Evolutionary conservation across 2,888 invertebrate species (phyloP).

Genomic region (Pterostichus niger): DNA sequence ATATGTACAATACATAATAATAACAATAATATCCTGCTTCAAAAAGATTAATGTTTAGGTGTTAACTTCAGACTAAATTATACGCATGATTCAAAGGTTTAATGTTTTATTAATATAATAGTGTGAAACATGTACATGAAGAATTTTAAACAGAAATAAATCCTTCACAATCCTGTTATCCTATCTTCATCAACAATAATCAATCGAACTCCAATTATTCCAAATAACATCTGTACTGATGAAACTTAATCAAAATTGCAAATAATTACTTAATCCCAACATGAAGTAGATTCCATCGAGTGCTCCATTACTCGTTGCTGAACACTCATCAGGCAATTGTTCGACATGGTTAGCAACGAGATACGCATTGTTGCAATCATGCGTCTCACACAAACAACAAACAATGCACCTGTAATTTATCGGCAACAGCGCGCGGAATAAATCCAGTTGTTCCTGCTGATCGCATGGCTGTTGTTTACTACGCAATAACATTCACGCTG

Average conservation of each 20-base stretch:
- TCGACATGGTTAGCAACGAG: conserved; percentile 33
- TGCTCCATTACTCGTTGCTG: background rate
- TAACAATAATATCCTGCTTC: no score
- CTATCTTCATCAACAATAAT: no score
- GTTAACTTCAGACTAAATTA: no score
- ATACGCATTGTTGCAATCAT: conserved; percentile 45
- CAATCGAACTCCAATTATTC: no score
- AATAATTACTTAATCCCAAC: conserved; percentile 12
- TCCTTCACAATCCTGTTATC: no score
- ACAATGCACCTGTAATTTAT: conserved; percentile 64
- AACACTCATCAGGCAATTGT: background rate
- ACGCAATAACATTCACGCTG: conserved; percentile 2
- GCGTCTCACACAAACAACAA: conserved; percentile 56
- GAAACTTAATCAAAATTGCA: background rate
- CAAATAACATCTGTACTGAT: background rate
- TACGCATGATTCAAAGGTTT: no score
- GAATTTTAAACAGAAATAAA: no score
- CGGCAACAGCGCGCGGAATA: conserved; percentile 35
- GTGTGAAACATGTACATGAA: no score
- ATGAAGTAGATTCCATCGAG: conserved; percentile 19
- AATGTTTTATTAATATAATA: no score
- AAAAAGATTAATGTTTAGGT: no score
- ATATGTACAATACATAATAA: no score
- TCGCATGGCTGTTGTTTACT: conserved; percentile 17
- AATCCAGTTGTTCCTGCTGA: conserved; percentile 27